Conservation (phyloP, 2,113 vertebrate species). For the Urocolius indicus region DNA sequence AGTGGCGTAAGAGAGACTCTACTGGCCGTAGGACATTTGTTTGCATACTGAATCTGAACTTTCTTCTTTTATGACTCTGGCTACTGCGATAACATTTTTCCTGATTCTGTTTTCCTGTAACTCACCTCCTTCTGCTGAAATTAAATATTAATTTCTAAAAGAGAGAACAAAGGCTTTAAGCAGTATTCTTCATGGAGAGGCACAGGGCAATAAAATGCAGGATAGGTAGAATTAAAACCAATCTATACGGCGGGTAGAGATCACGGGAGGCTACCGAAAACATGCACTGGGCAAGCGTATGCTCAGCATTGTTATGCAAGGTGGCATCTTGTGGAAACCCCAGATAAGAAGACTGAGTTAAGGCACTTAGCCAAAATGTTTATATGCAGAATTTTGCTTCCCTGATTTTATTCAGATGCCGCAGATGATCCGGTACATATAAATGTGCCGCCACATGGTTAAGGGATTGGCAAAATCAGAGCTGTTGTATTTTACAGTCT, state of each 20-base stretch:
- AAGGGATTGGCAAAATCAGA: slow-evolving; percentile 66
- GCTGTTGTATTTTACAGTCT: slow-evolving; percentile 67
- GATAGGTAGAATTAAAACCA: not conserved
- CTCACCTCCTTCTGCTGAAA: not conserved
- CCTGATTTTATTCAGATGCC: slow-evolving; percentile 71
- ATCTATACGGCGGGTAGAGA: not conserved
- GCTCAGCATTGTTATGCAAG: slow-evolving; percentile 62
- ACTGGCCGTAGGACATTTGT: not conserved
- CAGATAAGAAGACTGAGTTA: slow-evolving; percentile 51
- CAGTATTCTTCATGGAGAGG: not conserved
- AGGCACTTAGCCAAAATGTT: slow-evolving; percentile 68
- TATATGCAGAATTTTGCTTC: slow-evolving; percentile 71
- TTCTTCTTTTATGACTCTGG: not conserved
- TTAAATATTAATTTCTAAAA: slow-evolving; percentile 29
- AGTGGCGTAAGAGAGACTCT: slow-evolving; percentile 5
- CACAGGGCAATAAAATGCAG: not conserved
- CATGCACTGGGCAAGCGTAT: not conserved
- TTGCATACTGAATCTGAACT: not conserved
- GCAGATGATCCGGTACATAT: slow-evolving; percentile 57
- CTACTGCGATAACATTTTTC: not conserved
- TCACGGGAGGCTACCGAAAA: slow-evolving; percentile 33
- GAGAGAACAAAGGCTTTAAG: not conserved
- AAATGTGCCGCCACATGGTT: slow-evolving; percentile 46
- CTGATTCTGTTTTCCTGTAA: not conserved
- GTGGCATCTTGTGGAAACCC: slow-evolving; percentile 62